These are phyloP conservation scores for Argyrosomus regius DNA, from an alignment of 2,797 vertebrate genomes.

Conservation along the genomic window DNA sequence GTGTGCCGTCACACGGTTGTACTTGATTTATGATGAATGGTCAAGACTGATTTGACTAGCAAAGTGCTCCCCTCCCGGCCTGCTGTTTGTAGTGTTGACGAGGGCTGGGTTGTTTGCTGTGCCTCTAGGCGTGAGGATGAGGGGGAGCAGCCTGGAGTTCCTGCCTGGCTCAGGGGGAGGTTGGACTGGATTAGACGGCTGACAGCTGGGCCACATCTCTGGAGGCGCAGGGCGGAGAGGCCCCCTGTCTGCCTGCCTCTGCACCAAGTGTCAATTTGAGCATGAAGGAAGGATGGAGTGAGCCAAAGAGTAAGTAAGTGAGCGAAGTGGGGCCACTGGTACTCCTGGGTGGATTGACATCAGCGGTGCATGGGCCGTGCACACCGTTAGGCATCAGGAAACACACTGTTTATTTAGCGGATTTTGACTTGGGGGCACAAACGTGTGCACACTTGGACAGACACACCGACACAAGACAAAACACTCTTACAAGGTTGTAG, in stretches of 20 bases:
- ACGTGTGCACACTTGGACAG: constrained; percentile 66
- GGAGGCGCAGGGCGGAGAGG: constrained; percentile 81
- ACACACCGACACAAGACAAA: constrained; percentile 71
- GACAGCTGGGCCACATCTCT: constrained; percentile 88
- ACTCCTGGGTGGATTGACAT: constrained; percentile 82
- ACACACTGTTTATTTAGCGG: constrained; percentile 82
- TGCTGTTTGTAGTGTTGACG: constrained; percentile 67
- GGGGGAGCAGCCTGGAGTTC: constrained; percentile 78
- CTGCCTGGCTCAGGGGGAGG: constrained; percentile 83
- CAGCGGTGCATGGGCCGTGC: constrained; percentile 82
- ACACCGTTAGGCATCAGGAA: constrained; percentile 84
- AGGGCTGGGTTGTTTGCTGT: constrained; percentile 76
- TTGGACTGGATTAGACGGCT: constrained; percentile 88
- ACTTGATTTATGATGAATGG: constrained; percentile 75
- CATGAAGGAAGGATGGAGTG: constrained; percentile 85
- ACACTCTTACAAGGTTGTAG: constrained; percentile 57
- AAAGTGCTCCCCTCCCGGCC: constrained; percentile 72
- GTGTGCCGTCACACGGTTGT: constrained; percentile 30
- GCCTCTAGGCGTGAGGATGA: constrained; percentile 78
- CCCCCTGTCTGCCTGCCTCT: constrained; percentile 84
- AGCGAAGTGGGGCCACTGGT: constrained; percentile 79
- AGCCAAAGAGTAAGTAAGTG: constrained; percentile 82
- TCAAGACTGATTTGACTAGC: constrained; percentile 76
- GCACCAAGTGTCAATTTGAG: constrained; percentile 87
- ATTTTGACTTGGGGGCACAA: constrained; percentile 68